Evolutionary conservation across 1,140 invertebrate species (phyloP).

Genomic region (Cyrtorhinus lividipennis): DNA sequence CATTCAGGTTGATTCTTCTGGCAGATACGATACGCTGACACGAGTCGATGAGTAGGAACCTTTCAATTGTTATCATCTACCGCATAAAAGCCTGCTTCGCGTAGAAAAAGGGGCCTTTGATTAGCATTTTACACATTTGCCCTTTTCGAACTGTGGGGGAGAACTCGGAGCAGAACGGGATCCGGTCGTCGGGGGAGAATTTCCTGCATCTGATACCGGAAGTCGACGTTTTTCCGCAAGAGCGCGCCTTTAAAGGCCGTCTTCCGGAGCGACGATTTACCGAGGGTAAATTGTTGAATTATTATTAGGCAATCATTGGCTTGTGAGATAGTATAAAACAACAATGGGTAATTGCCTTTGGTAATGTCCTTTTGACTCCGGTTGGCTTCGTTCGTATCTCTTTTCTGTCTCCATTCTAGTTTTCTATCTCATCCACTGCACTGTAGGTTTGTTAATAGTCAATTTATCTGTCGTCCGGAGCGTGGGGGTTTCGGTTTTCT

Average conservation of each 20-base stretch:
- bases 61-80: too few species aligned
- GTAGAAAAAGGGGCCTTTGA: too few species aligned
- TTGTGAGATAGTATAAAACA: slow-evolving; percentile 3
- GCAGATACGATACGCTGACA: too few species aligned
- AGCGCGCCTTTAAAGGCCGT: not conserved
- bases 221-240: slow-evolving; percentile 1
- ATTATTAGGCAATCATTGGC: not conserved
- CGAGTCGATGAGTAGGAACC: too few species aligned
- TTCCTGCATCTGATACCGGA: slow-evolving; percentile 6
- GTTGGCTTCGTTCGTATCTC: not conserved
- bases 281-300: slow-evolving; percentile 7
- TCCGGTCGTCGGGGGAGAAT: not conserved
- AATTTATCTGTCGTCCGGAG: not conserved
- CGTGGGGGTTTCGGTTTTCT: too few species aligned
- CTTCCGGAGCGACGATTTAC: slow-evolving; percentile 6
- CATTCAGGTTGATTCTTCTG: too few species aligned
- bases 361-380: not conserved
- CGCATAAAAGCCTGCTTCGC: too few species aligned
- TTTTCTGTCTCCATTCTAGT: not conserved
- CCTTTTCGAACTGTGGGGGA: too few species aligned
- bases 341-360: not conserved
- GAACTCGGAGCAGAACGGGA: not conserved
- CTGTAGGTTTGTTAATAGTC: not conserved
- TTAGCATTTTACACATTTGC: too few species aligned
- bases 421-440: not conserved